Conservation (phyloP, 2,113 vertebrate species). For the Cyprinodon tularosa region DNA sequence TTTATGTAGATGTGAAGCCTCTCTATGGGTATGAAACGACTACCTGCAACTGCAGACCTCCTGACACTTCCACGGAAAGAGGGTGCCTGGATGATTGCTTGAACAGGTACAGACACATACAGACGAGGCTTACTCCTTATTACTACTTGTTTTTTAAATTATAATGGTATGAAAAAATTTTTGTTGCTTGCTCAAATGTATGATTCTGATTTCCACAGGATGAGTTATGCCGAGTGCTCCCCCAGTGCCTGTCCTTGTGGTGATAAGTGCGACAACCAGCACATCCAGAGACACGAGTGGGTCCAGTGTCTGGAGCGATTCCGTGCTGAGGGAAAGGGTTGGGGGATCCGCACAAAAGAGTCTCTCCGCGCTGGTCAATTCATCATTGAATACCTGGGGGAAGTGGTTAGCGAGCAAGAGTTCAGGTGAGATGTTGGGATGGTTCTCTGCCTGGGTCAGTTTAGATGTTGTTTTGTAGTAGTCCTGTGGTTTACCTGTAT, state of each 20-base stretch:
- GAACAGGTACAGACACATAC: slow-evolving; percentile 84
- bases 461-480: slow-evolving; percentile 1
- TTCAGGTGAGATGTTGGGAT: slow-evolving; percentile 83
- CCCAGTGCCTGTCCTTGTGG: slow-evolving; percentile 92
- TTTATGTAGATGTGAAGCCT: slow-evolving; percentile 97
- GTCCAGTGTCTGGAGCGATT: slow-evolving; percentile 97
- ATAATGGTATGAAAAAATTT: too few species aligned
- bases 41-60: slow-evolving; percentile 91
- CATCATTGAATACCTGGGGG: slow-evolving; percentile 98
- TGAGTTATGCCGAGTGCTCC: slow-evolving; percentile 98
- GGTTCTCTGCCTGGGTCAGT: not conserved
- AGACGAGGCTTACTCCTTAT: not conserved
- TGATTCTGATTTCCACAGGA: slow-evolving; percentile 74
- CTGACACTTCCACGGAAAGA: slow-evolving; percentile 80
- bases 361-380: slow-evolving; percentile 92
- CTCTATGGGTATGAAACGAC: slow-evolving; percentile 97
- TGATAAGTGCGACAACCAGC: slow-evolving; percentile 94
- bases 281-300: slow-evolving; percentile 97
- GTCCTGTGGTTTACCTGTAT: not conserved
- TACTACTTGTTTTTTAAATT: too few species aligned
- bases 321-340: slow-evolving; percentile 95
- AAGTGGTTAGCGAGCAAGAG: slow-evolving; percentile 97
- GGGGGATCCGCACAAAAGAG: slow-evolving; percentile 98
- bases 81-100: slow-evolving; percentile 95
- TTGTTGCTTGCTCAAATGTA: too few species aligned